Base-by-base conservation (phyloP, 1,140 invertebrate species). In the Scaptodrosophila lebanonensis region DNA sequence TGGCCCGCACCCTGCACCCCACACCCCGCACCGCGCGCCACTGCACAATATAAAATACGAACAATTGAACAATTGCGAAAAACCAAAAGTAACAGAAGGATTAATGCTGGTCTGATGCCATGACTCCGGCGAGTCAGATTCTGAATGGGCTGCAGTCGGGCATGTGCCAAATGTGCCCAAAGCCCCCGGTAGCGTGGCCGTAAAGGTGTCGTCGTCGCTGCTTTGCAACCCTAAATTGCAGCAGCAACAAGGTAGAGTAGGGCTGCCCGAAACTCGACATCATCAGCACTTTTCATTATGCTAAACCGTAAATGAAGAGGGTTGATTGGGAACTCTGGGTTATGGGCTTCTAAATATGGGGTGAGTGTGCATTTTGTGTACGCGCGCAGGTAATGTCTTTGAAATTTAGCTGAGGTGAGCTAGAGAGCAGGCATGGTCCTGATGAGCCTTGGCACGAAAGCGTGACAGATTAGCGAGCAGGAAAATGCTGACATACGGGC, bases 281-380 rank as follows among this genome's bases (percentile, higher is more conserved):
- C 68, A 72, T 75, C 67, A 69, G 65, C 75, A 75, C 65, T 82
- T 82, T 82, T 82, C 73, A 79, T 82, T 77, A 77, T 77, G 73
- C 73, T 79, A 77, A 77, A 73, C 73, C 73, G 59, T 79, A 77
- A 77, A 77, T 77, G 73, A 79, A 79, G 73, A 79, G 73, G 73
- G 73, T 79, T 79, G 73, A 35, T 11, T 8, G 17, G 51, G 27
- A 16, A 9, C 22, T 0, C 5, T 11, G 25, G 36, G n/a, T 18
- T 17, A 20, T 18, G 2, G 13, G 25, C n/a, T n/a, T 9, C 8
- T 13, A 9, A 5, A 12, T 27, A 7, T 40, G 43, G 35, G 48
- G 36, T 51, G 40, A 49, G 67, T 66, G 50, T 43, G 49, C 45
- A 38, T 47, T 50, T 51, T 18, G 45, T 48, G 35, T 32, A 30